Base-by-base conservation (phyloP, 2,888 invertebrate genomes). In the Pterostichus madidus region DNA sequence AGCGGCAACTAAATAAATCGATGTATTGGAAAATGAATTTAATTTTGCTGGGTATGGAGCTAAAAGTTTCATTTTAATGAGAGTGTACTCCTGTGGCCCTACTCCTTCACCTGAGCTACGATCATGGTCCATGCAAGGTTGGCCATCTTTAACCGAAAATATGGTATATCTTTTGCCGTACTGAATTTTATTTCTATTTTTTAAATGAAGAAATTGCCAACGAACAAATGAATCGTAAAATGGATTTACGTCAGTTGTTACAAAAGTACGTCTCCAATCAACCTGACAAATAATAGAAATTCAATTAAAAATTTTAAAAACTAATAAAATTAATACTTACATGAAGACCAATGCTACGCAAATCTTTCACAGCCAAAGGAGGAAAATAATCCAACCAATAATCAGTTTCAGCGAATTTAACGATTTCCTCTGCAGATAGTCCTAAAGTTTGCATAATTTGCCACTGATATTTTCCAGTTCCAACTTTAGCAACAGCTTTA, bases 51-150 rank as follows among this genome's bases (percentile, higher is more conserved):
- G 96, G 85, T 93, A 93, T 0, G 97, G 96, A 86, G 94, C 91
- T 31, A 94, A 87, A 4, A 98, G 90, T 89, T 95, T 94, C 94
- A 99, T 95, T 91, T 99, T 99, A 84, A 99, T 94, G 0, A 99
- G 92, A 0, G 98, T 99, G 88, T 99, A 99, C 90, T 99, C 99
- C 90, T 99, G 99, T 0, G 99, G 98, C 0, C 98, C 99, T 4
- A 99, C 99, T 68, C 99, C 99, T 91, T 99, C 99, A 0, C 99
- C 99, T 1, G 94, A 92, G 53, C 97, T 95, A 86, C 99, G 93
- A 90, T 99, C 99, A 89, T 99, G 99, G 90, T 99, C 99, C 99
- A 99, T 99, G 89, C 99, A 99, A 0, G 99, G 99, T 89, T 99
- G 99, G 7, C 95, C 95, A 90, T 99, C 99, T 87, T 96, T 94